These are phyloP conservation scores for Zootoca vivipara DNA, from an alignment of 2,113 vertebrate genomes.

Conservation along the genomic window DNA sequence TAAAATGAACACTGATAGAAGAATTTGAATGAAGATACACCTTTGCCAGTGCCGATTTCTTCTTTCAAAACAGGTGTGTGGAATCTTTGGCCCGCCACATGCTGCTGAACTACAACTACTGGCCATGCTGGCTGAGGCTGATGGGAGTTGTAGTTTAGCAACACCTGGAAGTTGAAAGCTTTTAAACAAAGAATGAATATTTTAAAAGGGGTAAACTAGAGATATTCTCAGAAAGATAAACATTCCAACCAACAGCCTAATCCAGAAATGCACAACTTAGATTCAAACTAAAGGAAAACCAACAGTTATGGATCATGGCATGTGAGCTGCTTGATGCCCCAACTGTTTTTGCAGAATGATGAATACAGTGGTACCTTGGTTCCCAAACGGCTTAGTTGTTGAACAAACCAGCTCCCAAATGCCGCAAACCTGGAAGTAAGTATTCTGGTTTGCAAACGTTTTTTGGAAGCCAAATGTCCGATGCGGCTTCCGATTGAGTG, in stretches of 20 bases:
- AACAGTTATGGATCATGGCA: background rate
- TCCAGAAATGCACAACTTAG: background rate
- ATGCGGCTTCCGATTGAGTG: no score
- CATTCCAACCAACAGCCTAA: background rate
- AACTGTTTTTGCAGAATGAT: background rate
- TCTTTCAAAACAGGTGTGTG: no score
- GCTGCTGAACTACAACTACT: no score
- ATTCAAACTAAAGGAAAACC: background rate
- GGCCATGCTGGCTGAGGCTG: no score
- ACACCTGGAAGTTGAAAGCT: background rate
- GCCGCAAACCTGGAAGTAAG: no score
- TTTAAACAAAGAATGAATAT: background rate
- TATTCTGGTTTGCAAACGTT: no score
- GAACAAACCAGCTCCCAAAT: no score
- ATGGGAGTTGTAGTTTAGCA: no score
- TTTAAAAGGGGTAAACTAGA: background rate
- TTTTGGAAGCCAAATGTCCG: no score
- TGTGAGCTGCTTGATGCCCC: background rate
- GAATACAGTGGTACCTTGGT: background rate
- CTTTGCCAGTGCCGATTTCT: background rate
- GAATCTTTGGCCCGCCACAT: no score
- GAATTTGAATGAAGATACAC: background rate
- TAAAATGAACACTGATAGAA: background rate
- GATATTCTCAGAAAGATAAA: background rate
- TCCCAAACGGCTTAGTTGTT: no score